Evolutionary conservation across 2,113 vertebrate species (phyloP).

Genomic region (Calidris pygmaea): DNA sequence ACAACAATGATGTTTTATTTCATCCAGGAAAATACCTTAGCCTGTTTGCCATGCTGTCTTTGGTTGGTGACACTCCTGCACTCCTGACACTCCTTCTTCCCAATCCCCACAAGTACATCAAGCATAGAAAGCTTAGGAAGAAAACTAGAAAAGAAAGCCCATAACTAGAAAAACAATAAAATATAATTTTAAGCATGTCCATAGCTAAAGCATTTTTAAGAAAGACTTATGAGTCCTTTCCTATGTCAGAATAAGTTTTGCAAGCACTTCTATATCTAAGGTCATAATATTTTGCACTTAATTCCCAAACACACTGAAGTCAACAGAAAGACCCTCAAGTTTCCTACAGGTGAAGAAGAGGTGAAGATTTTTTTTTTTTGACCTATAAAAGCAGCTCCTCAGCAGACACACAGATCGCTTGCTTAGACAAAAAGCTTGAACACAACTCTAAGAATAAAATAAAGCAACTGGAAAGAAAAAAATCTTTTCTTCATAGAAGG

Average conservation of each 20-base stretch:
- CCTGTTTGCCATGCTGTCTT: background rate
- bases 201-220: background rate
- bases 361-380: background rate
- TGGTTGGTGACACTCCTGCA: background rate
- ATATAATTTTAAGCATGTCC: background rate
- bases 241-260: background rate
- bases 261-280: background rate
- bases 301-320: background rate
- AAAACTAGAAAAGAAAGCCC: background rate
- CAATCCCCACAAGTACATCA: background rate
- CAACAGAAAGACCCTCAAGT: background rate
- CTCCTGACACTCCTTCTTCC: background rate
- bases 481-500: background rate
- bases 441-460: background rate
- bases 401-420: background rate
- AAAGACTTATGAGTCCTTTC: background rate
- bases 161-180: background rate
- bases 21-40: background rate
- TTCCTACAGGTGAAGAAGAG: background rate
- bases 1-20: background rate
- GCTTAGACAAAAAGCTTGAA: background rate
- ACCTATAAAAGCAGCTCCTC: background rate
- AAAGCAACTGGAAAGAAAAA: background rate
- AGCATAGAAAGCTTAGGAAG: background rate
- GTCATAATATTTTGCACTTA: background rate